Percentiles rank a stretch among this genome's conserved stretches.
Conservation (phyloP, 2,113 vertebrate species). For the Perca flavescens region DNA sequence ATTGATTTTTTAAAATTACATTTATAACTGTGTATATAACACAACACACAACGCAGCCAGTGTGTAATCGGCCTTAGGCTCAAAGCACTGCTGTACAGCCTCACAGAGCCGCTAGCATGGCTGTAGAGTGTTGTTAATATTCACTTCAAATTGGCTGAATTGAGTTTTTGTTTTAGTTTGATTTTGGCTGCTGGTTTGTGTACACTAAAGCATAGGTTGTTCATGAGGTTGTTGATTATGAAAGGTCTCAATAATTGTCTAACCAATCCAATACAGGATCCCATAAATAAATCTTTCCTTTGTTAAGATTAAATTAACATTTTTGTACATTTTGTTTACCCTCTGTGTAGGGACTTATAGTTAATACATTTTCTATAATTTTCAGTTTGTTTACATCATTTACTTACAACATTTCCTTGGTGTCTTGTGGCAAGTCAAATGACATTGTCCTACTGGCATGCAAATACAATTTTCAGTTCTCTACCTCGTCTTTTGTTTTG, state of each 20-base stretch:
- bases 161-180: background rate
- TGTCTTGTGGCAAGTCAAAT: slow-evolving; percentile 40
- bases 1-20: too few relatives aligned
- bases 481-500: slow-evolving; percentile 4
- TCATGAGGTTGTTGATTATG: background rate
- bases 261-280: background rate
- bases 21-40: too few relatives aligned
- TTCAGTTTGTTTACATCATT: background rate
- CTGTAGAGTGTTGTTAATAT: background rate
- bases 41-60: too few relatives aligned
- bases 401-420: background rate
- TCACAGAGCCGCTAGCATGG: background rate
- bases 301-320: background rate
- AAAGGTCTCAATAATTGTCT: background rate
- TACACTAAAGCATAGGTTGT: background rate
- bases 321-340: background rate
- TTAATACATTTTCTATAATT: background rate
- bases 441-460: background rate
- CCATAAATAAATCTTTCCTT: background rate
- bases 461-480: slow-evolving; percentile 12
- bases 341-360: background rate
- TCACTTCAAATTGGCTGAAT: background rate
- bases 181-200: background rate
- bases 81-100: background rate
- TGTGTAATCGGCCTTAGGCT: background rate